These are phyloP conservation scores for Pseudococcus longispinus DNA, from an alignment of 2,888 invertebrate species.

Conservation along the genomic window DNA sequence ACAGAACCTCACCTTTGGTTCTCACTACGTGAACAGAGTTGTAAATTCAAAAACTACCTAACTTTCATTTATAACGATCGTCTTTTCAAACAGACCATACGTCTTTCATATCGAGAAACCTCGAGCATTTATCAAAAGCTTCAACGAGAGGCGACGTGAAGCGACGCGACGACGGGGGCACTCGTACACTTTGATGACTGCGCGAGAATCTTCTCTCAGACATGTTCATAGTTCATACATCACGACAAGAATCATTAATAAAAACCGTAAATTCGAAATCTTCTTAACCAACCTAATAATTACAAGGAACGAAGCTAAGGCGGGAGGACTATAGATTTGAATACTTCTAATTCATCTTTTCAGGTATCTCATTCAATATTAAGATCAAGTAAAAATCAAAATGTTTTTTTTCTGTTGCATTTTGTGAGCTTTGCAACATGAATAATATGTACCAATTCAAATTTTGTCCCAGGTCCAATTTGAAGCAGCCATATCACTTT, in stretches of 20 bases:
- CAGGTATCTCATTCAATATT: too few relatives aligned
- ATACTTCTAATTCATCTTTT: too few relatives aligned
- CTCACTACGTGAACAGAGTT: neutral
- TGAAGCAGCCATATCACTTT: too few relatives aligned
- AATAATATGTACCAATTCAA: too few relatives aligned
- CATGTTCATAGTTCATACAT: neutral
- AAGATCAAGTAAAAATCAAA: too few relatives aligned
- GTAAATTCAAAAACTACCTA: neutral
- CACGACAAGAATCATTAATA: slow-evolving; percentile 15
- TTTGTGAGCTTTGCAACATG: too few relatives aligned
- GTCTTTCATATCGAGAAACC: neutral
- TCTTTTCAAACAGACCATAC: neutral
- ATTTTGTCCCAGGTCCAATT: too few relatives aligned
- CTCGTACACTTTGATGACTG: neutral
- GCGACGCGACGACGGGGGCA: too few relatives aligned
- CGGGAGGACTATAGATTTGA: too few relatives aligned
- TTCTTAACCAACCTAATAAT: neutral
- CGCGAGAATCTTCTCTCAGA: neutral
- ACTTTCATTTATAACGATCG: slow-evolving; percentile 17
- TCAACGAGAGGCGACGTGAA: neutral
- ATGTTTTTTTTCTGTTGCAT: too few relatives aligned
- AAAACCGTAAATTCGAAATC: neutral
- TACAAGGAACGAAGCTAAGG: neutral
- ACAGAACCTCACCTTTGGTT: neutral
- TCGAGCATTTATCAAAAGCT: slow-evolving; percentile 9